phyloP scores from a whole-genome alignment of 2,888 invertebrate species.

The Caenorhabditis becei region DNA sequence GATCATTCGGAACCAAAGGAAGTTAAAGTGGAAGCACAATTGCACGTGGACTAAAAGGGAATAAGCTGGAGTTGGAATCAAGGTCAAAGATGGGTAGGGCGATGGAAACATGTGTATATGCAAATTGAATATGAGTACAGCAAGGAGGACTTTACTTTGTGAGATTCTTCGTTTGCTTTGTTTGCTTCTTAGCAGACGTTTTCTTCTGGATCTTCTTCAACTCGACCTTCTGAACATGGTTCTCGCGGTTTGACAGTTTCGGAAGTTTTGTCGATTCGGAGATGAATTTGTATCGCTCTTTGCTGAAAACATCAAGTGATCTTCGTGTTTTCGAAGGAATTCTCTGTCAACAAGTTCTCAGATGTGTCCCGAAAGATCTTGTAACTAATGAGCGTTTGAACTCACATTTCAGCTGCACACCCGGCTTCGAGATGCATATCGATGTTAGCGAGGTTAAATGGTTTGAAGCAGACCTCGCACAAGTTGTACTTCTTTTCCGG shows the following conservation, averaged over 20 bases:
- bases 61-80: neutral
- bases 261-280: neutral
- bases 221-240: neutral
- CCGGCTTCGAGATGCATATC: slow-evolving; percentile 55
- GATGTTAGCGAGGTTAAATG: slow-evolving; percentile 45
- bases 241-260: too few species aligned
- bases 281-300: neutral
- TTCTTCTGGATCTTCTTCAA: neutral
- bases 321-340: neutral
- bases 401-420: slow-evolving; percentile 57
- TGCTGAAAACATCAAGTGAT: neutral
- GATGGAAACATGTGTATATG: too few species aligned
- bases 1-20: slow-evolving; percentile 5
- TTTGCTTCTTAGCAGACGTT: too few species aligned
- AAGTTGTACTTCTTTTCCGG: slow-evolving; percentile 5
- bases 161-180: too few species aligned
- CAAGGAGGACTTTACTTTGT: too few species aligned
- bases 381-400: neutral
- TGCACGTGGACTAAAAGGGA: too few species aligned
- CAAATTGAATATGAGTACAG: too few species aligned
- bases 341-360: too few species aligned
- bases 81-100: too few species aligned
- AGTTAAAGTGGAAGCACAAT: neutral
- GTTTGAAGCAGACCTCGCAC: slow-evolving; percentile 54
- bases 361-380: slow-evolving; percentile 18